A percentile compares a stretch with the other conserved stretches of the same genome.
Conservation (phyloP, 1,140 invertebrate genomes). For the Ceratina australensis region DNA sequence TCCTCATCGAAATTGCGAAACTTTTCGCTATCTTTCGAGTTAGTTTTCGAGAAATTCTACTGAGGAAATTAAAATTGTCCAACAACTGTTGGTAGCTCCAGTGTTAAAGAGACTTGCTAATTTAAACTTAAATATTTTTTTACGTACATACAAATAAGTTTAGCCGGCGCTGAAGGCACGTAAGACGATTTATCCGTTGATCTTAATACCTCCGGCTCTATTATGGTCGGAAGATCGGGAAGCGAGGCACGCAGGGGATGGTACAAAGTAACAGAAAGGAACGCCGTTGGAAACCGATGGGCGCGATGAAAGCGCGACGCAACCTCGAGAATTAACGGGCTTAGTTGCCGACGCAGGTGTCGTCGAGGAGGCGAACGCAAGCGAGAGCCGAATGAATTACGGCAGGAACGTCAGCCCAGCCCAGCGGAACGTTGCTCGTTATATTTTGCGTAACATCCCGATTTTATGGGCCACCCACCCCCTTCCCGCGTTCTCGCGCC, state of each 20-base stretch:
- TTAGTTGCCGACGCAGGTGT: conserved; percentile 79
- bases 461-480: conserved; percentile 77
- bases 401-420: conserved; percentile 74
- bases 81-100: no score
- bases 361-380: conserved; percentile 71
- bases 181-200: no score
- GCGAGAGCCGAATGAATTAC: conserved; percentile 74
- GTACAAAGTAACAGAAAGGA: conserved; percentile 41
- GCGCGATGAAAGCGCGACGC: conserved; percentile 59
- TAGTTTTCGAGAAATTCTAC: no score
- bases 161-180: no score
- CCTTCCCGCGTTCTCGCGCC: conserved; percentile 26
- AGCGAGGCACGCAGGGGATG: conserved; percentile 51
- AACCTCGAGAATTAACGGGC: conserved; percentile 78
- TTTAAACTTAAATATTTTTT: no score
- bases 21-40: no score
- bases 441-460: conserved; percentile 80
- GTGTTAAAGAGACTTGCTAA: no score
- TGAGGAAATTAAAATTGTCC: no score
- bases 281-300: conserved; percentile 56
- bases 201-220: not conserved
- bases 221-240: conserved; percentile 42
- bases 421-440: conserved; percentile 68
- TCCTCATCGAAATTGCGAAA: no score
- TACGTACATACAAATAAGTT: no score